Percentiles rank a stretch among this genome's conserved stretches.
Conservation (phyloP, 2,888 invertebrate species). For the Carterocephalus palaemon region DNA sequence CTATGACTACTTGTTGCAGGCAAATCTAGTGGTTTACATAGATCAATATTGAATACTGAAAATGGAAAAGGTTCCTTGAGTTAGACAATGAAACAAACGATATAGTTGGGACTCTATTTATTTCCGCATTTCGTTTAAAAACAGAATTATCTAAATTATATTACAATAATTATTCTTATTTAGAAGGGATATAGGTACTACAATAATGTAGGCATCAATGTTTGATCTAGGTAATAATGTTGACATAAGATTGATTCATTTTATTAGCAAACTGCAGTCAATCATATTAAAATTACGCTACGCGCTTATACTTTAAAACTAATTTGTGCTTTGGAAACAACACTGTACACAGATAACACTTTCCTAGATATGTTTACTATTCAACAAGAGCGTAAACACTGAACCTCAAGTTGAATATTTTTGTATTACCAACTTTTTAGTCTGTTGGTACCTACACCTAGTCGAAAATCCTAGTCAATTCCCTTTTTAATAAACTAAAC, state of each 20-base stretch:
- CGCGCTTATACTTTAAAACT: conserved; percentile 43
- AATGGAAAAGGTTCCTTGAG: too few relatives aligned
- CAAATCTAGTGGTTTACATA: too few relatives aligned
- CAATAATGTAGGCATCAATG: neutral
- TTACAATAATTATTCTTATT: conserved; percentile 33
- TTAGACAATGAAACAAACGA: conserved; percentile 21
- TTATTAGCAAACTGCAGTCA: conserved; percentile 38
- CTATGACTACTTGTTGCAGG: too few relatives aligned
- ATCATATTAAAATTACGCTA: conserved; percentile 52
- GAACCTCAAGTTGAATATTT: conserved; percentile 3
- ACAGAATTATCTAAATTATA: conserved; percentile 61
- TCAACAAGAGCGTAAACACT: conserved; percentile 16
- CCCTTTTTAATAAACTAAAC: too few relatives aligned
- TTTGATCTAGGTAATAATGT: neutral
- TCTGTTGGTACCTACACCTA: neutral
- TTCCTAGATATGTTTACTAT: conserved; percentile 13
- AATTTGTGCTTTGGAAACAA: conserved; percentile 50
- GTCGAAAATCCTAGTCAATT: too few relatives aligned
- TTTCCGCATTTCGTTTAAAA: conserved; percentile 54
- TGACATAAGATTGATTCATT: conserved; percentile 25
- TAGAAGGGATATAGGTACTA: conserved; percentile 11
- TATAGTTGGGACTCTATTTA: conserved; percentile 54
- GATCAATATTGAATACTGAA: too few relatives aligned
- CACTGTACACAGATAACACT: conserved; percentile 40
- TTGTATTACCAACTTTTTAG: neutral